A percentile compares a stretch with the other conserved stretches of the same genome.
phyloP scores from a whole-genome alignment of 2,888 invertebrate genomes.

The Cartodere bifasciata region DNA sequence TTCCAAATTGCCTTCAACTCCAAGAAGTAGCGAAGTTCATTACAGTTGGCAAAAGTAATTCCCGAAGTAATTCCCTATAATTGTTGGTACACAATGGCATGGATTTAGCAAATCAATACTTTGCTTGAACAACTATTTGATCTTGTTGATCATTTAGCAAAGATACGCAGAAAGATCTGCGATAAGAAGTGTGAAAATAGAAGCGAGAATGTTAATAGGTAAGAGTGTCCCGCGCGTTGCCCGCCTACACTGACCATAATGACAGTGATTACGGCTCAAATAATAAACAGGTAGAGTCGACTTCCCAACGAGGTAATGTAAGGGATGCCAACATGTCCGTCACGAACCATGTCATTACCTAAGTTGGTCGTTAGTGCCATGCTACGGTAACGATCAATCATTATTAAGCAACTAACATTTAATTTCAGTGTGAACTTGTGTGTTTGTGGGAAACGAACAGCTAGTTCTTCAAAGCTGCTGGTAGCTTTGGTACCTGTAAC shows the following conservation, averaged over 20 bases:
- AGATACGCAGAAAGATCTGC: no score
- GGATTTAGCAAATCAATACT: no score
- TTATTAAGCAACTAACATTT: constrained; percentile 25
- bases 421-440: constrained; percentile 23
- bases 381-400: constrained; percentile 29
- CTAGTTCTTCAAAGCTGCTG: constrained; percentile 14
- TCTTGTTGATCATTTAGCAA: no score
- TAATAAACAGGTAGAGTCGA: constrained; percentile 23
- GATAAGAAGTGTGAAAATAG: no score
- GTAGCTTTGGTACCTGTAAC: constrained; percentile 11
- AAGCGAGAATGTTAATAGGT: no score
- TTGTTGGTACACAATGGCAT: no score
- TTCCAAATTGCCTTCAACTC: no score
- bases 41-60: no score
- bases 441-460: constrained; percentile 18
- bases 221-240: no score
- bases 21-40: no score
- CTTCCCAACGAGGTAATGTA: constrained; percentile 24
- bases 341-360: constrained; percentile 27
- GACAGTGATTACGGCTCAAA: constrained; percentile 15
- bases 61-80: no score
- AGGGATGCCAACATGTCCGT: constrained; percentile 24
- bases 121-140: no score
- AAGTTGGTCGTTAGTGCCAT: constrained; percentile 23
- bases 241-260: constrained; percentile 13